Percentiles rank a stretch among this genome's conserved stretches.
These are phyloP conservation scores for Propithecus perrieri DNA, from an alignment of 2,797 vertebrate genomes.

Conservation along the genomic window DNA sequence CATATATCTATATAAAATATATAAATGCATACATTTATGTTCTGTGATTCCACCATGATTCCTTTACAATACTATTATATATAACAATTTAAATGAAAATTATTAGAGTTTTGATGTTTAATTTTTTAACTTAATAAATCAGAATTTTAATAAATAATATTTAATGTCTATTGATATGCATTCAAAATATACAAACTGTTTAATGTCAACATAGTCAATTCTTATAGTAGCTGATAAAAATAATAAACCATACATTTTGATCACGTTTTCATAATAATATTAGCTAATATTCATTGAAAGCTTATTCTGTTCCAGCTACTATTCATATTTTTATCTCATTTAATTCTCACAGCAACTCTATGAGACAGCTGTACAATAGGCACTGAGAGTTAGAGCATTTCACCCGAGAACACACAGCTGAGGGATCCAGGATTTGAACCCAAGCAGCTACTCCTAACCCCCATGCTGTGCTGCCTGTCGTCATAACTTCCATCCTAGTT, in stretches of 20 bases:
- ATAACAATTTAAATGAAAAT: background rate
- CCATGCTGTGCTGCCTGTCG: background rate
- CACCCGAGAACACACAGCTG: background rate
- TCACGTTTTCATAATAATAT: background rate
- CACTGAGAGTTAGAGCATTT: background rate
- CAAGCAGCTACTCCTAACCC: background rate
- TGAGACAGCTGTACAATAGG: background rate
- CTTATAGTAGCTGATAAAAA: background rate
- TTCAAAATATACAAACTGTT: background rate
- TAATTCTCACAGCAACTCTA: background rate
- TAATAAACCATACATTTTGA: background rate
- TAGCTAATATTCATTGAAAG: background rate
- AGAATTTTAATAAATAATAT: slow-evolving; percentile 9
- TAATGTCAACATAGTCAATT: background rate
- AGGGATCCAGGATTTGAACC: background rate
- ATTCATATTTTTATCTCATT: background rate
- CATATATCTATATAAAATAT: background rate
- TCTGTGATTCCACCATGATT: background rate
- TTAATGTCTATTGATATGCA: background rate
- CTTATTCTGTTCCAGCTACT: background rate
- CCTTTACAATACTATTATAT: background rate
- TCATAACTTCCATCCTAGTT: background rate
- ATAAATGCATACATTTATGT: background rate
- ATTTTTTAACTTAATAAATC: background rate
- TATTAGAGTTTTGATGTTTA: background rate